These are phyloP conservation scores for Temnopleurus reevesii DNA, from an alignment of 53 echinoderm and acorn worm species.

Conservation along the genomic window DNA sequence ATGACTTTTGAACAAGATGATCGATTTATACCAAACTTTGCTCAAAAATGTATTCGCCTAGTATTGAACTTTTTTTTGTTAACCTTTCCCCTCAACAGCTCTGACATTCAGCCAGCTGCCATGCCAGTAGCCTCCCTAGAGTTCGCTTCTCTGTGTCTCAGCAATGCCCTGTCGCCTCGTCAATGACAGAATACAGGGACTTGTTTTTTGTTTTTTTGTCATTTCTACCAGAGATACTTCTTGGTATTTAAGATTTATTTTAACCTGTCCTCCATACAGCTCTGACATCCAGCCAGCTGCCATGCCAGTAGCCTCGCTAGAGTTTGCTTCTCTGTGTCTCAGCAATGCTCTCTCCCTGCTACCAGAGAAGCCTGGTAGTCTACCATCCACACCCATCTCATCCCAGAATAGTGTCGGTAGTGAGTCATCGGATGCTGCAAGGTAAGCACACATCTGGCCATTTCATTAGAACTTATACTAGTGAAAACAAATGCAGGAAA, in stretches of 20 bases:
- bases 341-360: slow-evolving; percentile 84
- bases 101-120: slow-evolving; percentile 79
- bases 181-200: too few species aligned
- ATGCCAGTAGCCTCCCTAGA: slow-evolving; percentile 95
- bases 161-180: slow-evolving; percentile 80
- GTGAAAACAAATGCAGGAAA: too few species aligned
- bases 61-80: neutral
- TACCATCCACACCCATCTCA: slow-evolving; percentile 59
- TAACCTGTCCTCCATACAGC: neutral
- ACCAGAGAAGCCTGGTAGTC: slow-evolving; percentile 60
- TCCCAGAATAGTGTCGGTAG: slow-evolving; percentile 69
- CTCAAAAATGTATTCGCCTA: too few species aligned
- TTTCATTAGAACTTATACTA: too few species aligned
- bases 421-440: slow-evolving; percentile 65
- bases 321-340: slow-evolving; percentile 96
- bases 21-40: too few species aligned
- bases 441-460: too few species aligned
- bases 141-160: slow-evolving; percentile 95
- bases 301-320: slow-evolving; percentile 91
- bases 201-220: too few species aligned
- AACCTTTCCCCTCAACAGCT: neutral
- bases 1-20: too few species aligned
- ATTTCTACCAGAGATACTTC: too few species aligned
- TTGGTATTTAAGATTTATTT: neutral
- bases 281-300: slow-evolving; percentile 80